Conservation (phyloP, 2,113 vertebrate genomes). For the Aspidoscelis tigris region DNA sequence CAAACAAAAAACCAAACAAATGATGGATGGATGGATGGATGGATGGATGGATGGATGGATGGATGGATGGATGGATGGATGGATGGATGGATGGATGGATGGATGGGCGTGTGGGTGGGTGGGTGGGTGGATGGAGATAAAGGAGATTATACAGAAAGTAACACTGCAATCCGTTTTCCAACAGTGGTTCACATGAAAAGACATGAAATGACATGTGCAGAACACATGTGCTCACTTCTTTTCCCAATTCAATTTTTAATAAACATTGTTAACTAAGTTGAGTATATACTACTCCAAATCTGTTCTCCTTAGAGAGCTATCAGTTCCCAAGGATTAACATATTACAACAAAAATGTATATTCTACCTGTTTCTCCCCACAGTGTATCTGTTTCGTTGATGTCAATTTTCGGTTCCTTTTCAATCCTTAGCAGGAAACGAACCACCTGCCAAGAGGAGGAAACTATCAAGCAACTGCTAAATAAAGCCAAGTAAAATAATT, state of each 20-base stretch:
- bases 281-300: not conserved
- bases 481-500: not conserved
- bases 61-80: no score
- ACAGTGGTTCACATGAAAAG: no score
- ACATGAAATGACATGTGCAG: no score
- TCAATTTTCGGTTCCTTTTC: constrained; percentile 85
- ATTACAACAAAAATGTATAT: rapidly evolving
- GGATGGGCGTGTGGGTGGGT: no score
- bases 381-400: constrained; percentile 89
- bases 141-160: no score
- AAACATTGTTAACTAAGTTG: not conserved
- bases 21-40: no score
- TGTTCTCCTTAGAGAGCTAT: not conserved
- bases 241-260: not conserved
- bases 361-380: constrained; percentile 99
- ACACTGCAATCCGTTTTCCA: no score
- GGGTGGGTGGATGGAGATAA: no score
- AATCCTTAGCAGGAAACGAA: constrained; percentile 84
- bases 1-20: no score
- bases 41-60: no score
- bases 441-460: constrained; percentile 83
- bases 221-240: not conserved
- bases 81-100: no score
- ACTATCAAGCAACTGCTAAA: constrained; percentile 46
- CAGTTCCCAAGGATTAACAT: not conserved